These are phyloP conservation scores for Ceratitis capitata DNA, from an alignment of 1,140 invertebrate genomes.

Conservation along the genomic window DNA sequence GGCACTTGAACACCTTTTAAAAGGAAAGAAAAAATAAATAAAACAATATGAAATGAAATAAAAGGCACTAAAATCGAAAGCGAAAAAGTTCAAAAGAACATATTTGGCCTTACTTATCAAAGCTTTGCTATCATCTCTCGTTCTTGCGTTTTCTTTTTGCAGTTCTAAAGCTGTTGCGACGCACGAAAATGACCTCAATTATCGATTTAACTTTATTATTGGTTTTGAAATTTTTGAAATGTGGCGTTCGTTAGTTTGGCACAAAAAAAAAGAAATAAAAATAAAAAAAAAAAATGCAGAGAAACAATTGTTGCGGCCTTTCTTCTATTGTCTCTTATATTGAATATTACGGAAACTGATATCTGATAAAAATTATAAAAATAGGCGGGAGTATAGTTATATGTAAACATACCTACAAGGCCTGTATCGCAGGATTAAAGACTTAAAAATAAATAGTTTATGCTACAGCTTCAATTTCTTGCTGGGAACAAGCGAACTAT, in stretches of 20 bases:
- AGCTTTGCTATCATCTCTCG: neutral
- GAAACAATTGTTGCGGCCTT: no score
- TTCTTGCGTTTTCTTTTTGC: neutral
- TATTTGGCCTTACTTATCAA: neutral
- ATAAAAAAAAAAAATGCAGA: no score
- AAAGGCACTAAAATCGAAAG: neutral
- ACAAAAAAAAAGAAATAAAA: neutral
- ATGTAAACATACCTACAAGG: no score
- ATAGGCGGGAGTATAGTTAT: no score
- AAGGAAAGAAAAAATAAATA: no score
- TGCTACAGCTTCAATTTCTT: no score
- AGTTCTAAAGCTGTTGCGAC: neutral
- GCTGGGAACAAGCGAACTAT: no score
- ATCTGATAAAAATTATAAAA: no score
- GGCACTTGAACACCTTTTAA: slow-evolving; percentile 33
- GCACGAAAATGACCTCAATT: slow-evolving; percentile 60
- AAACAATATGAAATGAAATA: slow-evolving; percentile 2
- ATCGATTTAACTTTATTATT: slow-evolving; percentile 66
- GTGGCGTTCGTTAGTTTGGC: slow-evolving; percentile 43
- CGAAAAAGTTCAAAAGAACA: neutral
- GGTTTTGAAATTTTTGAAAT: slow-evolving; percentile 63
- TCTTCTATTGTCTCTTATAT: neutral
- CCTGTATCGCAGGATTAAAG: no score
- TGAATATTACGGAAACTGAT: no score
- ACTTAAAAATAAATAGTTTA: no score